A percentile compares a stretch with the other conserved stretches of the same genome.
phyloP scores from a whole-genome alignment of 2,797 vertebrate genomes.

The Tokudaia tokunoshimensis region DNA sequence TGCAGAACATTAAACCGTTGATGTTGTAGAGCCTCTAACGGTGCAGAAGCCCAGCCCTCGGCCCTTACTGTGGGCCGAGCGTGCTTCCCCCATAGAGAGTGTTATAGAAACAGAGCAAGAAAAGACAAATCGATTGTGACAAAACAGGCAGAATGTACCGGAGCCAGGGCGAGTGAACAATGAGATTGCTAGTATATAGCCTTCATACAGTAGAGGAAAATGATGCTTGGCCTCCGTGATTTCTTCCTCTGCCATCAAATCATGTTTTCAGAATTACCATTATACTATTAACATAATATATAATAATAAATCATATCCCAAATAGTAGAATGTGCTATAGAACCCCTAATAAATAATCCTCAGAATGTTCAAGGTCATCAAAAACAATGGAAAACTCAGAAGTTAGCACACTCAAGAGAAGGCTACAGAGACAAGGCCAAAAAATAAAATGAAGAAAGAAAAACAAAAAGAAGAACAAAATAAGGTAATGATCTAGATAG shows the following conservation, averaged over 20 bases:
- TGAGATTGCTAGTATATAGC: not conserved
- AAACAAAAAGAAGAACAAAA: not conserved
- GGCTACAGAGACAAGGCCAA: too few relatives aligned
- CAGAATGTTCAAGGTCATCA: not conserved
- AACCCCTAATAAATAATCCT: not conserved
- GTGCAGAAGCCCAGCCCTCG: not conserved
- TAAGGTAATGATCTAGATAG: not conserved
- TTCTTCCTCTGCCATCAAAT: not conserved
- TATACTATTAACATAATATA: not conserved
- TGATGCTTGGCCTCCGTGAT: not conserved
- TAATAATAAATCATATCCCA: not conserved
- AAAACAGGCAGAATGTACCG: not conserved
- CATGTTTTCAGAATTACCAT: not conserved
- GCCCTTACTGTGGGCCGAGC: not conserved
- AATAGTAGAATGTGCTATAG: not conserved
- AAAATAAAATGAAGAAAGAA: not conserved
- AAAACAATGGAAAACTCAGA: not conserved
- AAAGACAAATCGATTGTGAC: not conserved
- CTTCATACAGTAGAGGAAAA: not conserved
- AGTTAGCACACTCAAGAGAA: not conserved
- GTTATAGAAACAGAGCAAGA: not conserved
- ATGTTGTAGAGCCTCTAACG: not conserved
- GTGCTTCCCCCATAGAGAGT: not conserved
- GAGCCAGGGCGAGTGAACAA: not conserved
- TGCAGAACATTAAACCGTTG: not conserved